phyloP scores from a whole-genome alignment of 64 coral and sea anemone genomes.

The Trachythela sp. region DNA sequence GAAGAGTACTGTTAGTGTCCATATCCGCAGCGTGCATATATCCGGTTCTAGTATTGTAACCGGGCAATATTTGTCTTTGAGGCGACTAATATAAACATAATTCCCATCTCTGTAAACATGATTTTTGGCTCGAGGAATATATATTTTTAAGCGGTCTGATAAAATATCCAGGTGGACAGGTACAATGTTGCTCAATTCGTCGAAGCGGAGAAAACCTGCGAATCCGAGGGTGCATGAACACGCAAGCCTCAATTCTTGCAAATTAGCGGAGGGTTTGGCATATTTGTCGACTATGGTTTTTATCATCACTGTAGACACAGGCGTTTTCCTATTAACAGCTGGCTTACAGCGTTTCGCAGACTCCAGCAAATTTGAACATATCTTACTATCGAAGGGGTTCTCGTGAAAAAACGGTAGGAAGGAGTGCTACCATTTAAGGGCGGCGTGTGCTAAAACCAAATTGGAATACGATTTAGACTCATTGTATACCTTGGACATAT shows the following conservation, averaged over 20 bases:
- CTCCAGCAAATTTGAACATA: neutral
- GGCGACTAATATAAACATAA: too few species aligned
- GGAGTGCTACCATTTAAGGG: constrained; percentile 64
- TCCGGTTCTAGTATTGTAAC: constrained; percentile 47
- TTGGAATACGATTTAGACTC: constrained; percentile 35
- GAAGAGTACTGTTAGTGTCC: too few species aligned
- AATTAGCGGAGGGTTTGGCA: too few species aligned
- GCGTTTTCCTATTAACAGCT: too few species aligned
- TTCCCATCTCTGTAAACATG: too few species aligned
- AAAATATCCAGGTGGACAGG: constrained; percentile 42
- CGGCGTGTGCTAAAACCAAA: constrained; percentile 37
- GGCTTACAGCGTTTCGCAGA: too few species aligned
- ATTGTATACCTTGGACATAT: constrained; percentile 47
- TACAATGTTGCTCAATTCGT: constrained; percentile 22
- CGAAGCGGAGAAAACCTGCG: constrained; percentile 48
- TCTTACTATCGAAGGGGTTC: constrained; percentile 37
- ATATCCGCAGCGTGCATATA: constrained; percentile 19
- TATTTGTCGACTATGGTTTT: too few species aligned
- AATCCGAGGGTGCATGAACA: too few species aligned
- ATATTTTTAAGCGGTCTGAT: constrained; percentile 3
- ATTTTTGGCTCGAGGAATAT: too few species aligned
- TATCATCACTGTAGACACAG: too few species aligned
- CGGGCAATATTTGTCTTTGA: constrained; percentile 28
- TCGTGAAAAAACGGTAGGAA: constrained; percentile 25
- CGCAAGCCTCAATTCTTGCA: too few species aligned